Conservation (phyloP, 1,140 invertebrate species). For the Tetramorium alpestre region DNA sequence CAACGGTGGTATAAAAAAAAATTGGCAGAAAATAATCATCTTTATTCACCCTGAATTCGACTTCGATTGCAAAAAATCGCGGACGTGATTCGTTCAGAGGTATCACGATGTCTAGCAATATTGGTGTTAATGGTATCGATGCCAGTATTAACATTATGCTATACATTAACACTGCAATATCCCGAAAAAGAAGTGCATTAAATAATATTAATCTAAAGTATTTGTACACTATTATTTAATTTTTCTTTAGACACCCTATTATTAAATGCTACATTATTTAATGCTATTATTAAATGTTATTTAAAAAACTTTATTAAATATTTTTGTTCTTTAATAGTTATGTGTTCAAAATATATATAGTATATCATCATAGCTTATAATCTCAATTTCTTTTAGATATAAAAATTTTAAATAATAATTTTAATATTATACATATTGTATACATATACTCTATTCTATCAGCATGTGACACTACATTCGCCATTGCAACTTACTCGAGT, state of each 20-base stretch:
- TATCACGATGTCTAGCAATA: neutral
- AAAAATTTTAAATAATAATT: neutral
- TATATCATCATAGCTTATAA: neutral
- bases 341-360: neutral
- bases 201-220: neutral
- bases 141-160: neutral
- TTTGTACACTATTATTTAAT: neutral
- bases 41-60: neutral
- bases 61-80: neutral
- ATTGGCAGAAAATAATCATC: neutral
- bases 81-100: slow-evolving; percentile 28
- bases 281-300: too few relatives aligned
- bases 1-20: neutral
- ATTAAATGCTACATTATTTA: too few relatives aligned
- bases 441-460: neutral
- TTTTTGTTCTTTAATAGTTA: neutral
- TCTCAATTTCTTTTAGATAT: neutral
- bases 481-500: neutral
- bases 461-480: neutral
- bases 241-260: neutral
- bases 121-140: neutral
- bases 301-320: neutral
- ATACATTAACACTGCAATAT: neutral
- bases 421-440: too few relatives aligned
- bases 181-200: neutral